Percentiles rank a stretch among this genome's conserved stretches.
Evolutionary conservation across 2,888 invertebrate genomes (phyloP).

Genomic region (Helicoverpa assulta): DNA sequence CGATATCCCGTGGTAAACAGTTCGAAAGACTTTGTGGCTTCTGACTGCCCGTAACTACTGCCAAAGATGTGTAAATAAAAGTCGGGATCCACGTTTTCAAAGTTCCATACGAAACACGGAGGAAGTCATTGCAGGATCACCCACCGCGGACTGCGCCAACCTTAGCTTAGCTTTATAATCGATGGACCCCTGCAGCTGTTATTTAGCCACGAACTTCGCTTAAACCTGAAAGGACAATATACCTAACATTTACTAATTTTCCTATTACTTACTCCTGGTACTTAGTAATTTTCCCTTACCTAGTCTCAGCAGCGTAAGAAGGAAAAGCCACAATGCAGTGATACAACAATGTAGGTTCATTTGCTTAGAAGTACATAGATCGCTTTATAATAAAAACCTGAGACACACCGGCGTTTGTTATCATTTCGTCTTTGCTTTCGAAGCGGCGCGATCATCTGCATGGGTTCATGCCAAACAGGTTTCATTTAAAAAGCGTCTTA

Average conservation of each 20-base stretch:
- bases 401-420: constrained; percentile 65
- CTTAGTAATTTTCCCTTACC: constrained; percentile 25
- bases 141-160: too few relatives aligned
- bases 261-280: too few relatives aligned
- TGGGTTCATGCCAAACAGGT: constrained; percentile 64
- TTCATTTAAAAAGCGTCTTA: constrained; percentile 44
- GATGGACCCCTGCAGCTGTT: too few relatives aligned
- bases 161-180: too few relatives aligned
- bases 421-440: constrained; percentile 74
- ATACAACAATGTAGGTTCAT: constrained; percentile 54
- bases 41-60: too few relatives aligned
- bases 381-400: constrained; percentile 72
- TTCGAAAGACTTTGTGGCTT: too few relatives aligned
- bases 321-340: constrained; percentile 42
- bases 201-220: too few relatives aligned
- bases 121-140: too few relatives aligned
- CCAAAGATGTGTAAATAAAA: too few relatives aligned
- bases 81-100: too few relatives aligned
- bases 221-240: constrained; percentile 23
- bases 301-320: constrained; percentile 8
- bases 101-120: too few relatives aligned
- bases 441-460: constrained; percentile 65
- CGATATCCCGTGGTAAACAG: too few relatives aligned
- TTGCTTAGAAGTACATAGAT: constrained; percentile 61
- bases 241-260: background rate